phyloP scores from a whole-genome alignment of 2,113 vertebrate genomes.

The Cyprinus carpio region DNA sequence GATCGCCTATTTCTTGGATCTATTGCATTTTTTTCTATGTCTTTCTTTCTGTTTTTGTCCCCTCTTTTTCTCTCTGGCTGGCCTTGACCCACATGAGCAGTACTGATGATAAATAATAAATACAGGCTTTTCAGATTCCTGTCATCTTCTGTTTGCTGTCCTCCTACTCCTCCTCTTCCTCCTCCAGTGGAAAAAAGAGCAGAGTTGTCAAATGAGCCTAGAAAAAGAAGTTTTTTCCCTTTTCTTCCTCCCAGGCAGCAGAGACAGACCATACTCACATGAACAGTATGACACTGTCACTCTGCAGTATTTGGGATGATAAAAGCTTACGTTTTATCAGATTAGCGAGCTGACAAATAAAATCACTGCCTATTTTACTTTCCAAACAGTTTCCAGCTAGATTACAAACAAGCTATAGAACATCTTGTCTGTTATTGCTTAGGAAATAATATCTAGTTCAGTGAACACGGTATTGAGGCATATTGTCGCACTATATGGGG shows the following conservation, averaged over 20 bases:
- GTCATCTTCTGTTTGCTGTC: constrained; percentile 44
- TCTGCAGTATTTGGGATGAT: neutral
- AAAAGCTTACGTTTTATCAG: constrained; percentile 16
- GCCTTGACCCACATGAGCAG: constrained; percentile 69
- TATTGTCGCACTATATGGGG: too few relatives aligned
- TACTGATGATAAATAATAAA: constrained; percentile 71
- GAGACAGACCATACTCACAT: constrained; percentile 24
- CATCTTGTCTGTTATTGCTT: neutral
- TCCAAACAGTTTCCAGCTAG: neutral
- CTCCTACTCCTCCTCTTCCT: constrained; percentile 11
- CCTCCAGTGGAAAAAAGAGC: constrained; percentile 44
- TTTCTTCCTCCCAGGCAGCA: constrained; percentile 21
- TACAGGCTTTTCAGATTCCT: constrained; percentile 55
- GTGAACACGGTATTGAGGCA: neutral
- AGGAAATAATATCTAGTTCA: neutral
- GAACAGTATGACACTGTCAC: constrained; percentile 23
- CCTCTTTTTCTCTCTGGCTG: constrained; percentile 39
- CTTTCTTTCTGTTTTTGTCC: neutral
- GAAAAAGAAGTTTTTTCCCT: constrained; percentile 15
- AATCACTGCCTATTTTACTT: neutral
- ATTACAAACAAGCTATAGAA: neutral
- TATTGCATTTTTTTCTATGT: neutral
- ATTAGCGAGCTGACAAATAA: neutral
- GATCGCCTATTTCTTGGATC: neutral
- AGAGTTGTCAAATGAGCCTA: constrained; percentile 50